Evolutionary conservation across 2,797 vertebrate species (phyloP), one percentile per base, ranked within the genome.

Genomic region (Octomys mimax): DNA sequence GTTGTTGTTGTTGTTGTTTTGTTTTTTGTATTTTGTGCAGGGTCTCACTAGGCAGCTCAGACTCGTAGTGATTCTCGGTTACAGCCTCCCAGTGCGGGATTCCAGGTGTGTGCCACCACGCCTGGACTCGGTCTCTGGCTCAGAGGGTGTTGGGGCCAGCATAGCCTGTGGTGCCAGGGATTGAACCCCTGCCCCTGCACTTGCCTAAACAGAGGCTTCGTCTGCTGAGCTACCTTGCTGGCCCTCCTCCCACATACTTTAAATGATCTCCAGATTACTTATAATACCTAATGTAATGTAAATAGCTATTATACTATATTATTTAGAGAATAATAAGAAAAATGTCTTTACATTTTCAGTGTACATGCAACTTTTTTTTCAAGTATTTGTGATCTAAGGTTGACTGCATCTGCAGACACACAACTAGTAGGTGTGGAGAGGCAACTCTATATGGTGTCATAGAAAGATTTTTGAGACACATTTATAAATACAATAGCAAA

Each of bases 401-500:
- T 77, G 70, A 11, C 31, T 88, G 28, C 46, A 77, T 61, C 39
- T 61, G 19, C 28, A 62, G 19, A 46, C 13, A 62, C 1, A 21
- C 70, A 71, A 46, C 28, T 1, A 13, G 8, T 0, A 4, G 39
- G 42, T 62, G 1, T 61, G 36, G 54, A 61, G 5, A 75, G 28
- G 19, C 10, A 75, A n/a, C 18, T 62, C 12, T 19, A 57, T 28
- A 59, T 6, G 52, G 46, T 77, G 26, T 52, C 70, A 78, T 14
- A 1, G 21, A 59, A 95, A 42, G 33, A 57, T 57, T 57, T 57
- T 73, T 59, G 83, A 92, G 46, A 66, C 6, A 59, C 2, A 62
- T 77, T 77, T 89, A 86, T 62, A 81, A 70, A 61, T 85, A 57
- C 82, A 95, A 75, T 24, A 77, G 4, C 10, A 88, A 86, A 5